Evolutionary conservation across 2,888 invertebrate genomes (phyloP), one percentile per base, ranked within the genome.

Genomic region (Myathropa florea): DNA sequence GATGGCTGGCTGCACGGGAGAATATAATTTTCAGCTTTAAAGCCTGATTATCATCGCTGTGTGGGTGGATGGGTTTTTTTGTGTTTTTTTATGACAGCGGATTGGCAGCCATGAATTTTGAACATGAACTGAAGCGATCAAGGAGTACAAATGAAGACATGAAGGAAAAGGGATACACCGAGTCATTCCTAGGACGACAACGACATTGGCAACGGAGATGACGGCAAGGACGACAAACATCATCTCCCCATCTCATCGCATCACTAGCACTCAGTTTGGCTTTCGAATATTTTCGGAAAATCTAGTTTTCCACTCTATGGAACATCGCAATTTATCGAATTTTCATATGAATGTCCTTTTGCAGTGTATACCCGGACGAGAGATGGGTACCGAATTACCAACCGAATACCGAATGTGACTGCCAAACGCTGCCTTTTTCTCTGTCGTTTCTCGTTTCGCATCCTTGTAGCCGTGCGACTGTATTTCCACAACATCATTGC

Each of bases 241-340:
- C 63, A 71, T 78, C 78, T 82, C 68, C 70, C 26, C 68, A 57
- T 64, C 63, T 82, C 78, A 46, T 86, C 65, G 75, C 73, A 79
- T 86, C 86, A 82, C 65, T 78, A 73, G 61, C 70, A 61, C 65
- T 82, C 73, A 71, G 60, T 64, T 73, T 82, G 83, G 36, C 78
- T 78, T 86, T 82, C 55, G 75, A 83, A 75, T 71, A 75, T 78
- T 73, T 73, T 88, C 79, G 82, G 88, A 86, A 89, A 90, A 91
- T 90, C 91, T 91, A 90, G 91, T 91, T 91, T 91, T 91, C 90
- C 89, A 91, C 89, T 88, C 89, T 90, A 89, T 73, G 89, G 89
- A 89, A 91, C 90, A 91, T 89, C 88, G 89, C 89, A 88, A 88
- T 89, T 88, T 88, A 89, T 88, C 82, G 81, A 88, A 88, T 88